Conservation (phyloP, 2,797 vertebrate genomes). For the Cichlasoma orientale region DNA sequence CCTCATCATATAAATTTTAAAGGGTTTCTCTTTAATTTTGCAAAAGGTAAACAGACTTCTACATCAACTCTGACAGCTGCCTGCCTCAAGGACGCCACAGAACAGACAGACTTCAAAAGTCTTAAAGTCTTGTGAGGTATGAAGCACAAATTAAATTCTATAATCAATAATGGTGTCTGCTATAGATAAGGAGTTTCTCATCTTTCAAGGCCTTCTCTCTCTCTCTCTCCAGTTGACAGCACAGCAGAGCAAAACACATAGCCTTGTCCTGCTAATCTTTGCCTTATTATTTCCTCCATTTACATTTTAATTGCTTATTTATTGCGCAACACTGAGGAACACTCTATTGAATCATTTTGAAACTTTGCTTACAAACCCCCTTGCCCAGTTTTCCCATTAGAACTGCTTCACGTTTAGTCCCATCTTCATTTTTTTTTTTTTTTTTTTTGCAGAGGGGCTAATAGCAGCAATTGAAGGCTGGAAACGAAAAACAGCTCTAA, state of each 20-base stretch:
- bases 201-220: constrained; percentile 41
- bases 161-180: constrained; percentile 77
- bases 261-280: constrained; percentile 47
- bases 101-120: constrained; percentile 37
- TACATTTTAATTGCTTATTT: constrained; percentile 74
- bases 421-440: constrained; percentile 35
- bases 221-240: constrained; percentile 25
- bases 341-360: constrained; percentile 27
- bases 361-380: constrained; percentile 38
- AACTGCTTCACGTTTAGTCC: constrained; percentile 49
- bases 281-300: constrained; percentile 52
- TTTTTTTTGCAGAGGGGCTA: constrained; percentile 50
- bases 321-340: constrained; percentile 27
- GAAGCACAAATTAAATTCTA: constrained; percentile 70
- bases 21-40: background rate
- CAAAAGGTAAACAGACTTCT: constrained; percentile 18
- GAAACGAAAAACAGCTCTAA: constrained; percentile 69
- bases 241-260: constrained; percentile 32
- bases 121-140: constrained; percentile 59
- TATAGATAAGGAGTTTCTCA: constrained; percentile 67
- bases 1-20: constrained; percentile 9
- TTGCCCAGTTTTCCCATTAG: constrained; percentile 27
- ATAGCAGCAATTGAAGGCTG: constrained; percentile 62
- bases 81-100: constrained; percentile 47
- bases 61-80: constrained; percentile 31